Base-by-base conservation (phyloP, 2,888 invertebrate species). In the Microdon myrmicae region DNA sequence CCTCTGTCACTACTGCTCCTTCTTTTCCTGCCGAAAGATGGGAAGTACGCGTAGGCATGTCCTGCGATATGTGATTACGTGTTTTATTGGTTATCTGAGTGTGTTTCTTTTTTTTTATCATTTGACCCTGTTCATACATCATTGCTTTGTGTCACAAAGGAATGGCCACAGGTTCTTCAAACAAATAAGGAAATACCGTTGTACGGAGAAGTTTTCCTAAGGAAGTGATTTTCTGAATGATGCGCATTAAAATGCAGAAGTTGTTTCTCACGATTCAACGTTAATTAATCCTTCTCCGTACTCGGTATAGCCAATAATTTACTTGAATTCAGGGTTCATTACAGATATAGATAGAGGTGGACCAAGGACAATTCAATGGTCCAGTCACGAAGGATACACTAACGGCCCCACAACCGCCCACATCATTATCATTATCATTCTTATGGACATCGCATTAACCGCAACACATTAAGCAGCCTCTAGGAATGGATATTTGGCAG, bases 261-360 rank as follows among this genome's bases (percentile, higher is more conserved):
- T 68, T 71, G 73, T 71, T 69, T 69, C 68, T 66, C 67, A 68
- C 67, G 66, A 56, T 48, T 67, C 58, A 68, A 64, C 67, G 69
- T 72, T 72, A 73, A 73, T 73, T 73, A 73, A 73, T 71, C 68
- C 67, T 56, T 64, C 28, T 41, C 68, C 67, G 66, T n/a, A n/a
- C 61, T 59, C 55, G 66, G 69, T 70, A 70, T 68, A 59, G 53
- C 67, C 70, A 68, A 69, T 70, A 70, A 70, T 69, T 70, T 67
- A 69, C 67, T 44, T 51, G 56, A 60, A 66, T 55, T 59, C 54
- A 59, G 49, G 49, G 53, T 47, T 64, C 64, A 64, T 64, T 64
- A 64, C 64, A 23, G 26, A 7, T 4, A 4, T 12, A 2, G 14
- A 16, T 4, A 10, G 12, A n/a, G 23, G 23, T 4, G 14, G 32